Conservation (phyloP, 2,797 vertebrate genomes). For the Sarcoramphus papa region DNA sequence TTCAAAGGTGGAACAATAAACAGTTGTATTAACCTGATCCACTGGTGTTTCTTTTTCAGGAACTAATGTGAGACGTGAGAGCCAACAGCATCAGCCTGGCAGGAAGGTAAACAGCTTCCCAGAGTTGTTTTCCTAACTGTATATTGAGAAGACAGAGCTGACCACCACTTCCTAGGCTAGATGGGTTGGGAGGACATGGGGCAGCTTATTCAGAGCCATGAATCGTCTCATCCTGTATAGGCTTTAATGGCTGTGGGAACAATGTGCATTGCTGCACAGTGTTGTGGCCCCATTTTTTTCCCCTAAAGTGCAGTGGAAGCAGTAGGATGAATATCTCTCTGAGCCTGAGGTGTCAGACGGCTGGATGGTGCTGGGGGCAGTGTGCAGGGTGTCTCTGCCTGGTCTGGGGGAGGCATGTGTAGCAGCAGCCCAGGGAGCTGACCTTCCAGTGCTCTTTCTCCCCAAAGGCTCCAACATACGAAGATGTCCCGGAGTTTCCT, state of each 20-base stretch:
- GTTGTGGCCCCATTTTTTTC: not conserved
- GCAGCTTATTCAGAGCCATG: not conserved
- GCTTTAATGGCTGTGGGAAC: not conserved
- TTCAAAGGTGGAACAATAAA: not conserved
- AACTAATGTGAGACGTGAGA: not conserved
- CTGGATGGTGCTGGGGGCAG: not conserved
- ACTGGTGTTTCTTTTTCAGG: slow-evolving; percentile 25
- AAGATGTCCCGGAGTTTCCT: slow-evolving; percentile 47
- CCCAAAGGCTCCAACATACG: slow-evolving; percentile 9
- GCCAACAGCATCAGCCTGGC: slow-evolving; percentile 18
- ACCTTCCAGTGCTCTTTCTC: not conserved
- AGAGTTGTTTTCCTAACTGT: not conserved
- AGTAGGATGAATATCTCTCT: not conserved
- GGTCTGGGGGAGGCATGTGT: not conserved
- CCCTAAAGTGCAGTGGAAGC: not conserved
- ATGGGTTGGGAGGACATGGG: not conserved
- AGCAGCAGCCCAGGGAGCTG: not conserved
- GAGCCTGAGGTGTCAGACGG: not conserved
- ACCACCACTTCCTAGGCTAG: not conserved
- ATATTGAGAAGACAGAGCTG: not conserved
- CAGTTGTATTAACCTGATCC: not conserved
- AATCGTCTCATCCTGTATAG: not conserved
- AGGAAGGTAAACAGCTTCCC: slow-evolving; percentile 45
- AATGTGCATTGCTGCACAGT: not conserved
- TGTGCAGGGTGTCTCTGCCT: not conserved